Evolutionary conservation across 2,797 vertebrate genomes (phyloP).

Genomic region (Cuculus canorus): DNA sequence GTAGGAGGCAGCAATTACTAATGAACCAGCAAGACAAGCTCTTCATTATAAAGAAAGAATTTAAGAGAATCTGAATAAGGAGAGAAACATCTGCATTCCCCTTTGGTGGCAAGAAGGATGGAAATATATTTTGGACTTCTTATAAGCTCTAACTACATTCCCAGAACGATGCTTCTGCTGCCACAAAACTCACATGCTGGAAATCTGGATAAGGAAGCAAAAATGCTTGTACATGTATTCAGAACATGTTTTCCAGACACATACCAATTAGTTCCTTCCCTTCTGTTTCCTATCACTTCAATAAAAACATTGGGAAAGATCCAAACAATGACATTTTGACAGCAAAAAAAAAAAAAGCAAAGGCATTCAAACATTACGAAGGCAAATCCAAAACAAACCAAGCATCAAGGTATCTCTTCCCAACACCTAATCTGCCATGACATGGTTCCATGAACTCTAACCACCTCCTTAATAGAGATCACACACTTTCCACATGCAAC

Average conservation of each 20-base stretch:
- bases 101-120: neutral
- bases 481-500: neutral
- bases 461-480: neutral
- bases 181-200: neutral
- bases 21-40: constrained; percentile 26
- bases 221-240: neutral
- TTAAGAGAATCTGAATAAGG: neutral
- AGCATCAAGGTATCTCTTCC: neutral
- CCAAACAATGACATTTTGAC: constrained; percentile 52
- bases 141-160: neutral
- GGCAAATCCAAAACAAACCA: neutral
- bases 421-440: neutral
- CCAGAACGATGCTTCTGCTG: neutral
- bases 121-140: neutral
- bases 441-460: neutral
- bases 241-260: constrained; percentile 40
- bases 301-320: constrained; percentile 54
- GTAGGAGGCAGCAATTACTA: constrained; percentile 42
- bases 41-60: constrained; percentile 8
- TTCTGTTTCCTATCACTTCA: constrained; percentile 57
- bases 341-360: constrained; percentile 17
- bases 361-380: neutral
- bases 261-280: constrained; percentile 53
- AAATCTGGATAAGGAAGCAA: neutral
- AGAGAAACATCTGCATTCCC: neutral